Evolutionary conservation across 1,140 invertebrate genomes (phyloP).

Genomic region (Pseudomyrmex cubaensis): DNA sequence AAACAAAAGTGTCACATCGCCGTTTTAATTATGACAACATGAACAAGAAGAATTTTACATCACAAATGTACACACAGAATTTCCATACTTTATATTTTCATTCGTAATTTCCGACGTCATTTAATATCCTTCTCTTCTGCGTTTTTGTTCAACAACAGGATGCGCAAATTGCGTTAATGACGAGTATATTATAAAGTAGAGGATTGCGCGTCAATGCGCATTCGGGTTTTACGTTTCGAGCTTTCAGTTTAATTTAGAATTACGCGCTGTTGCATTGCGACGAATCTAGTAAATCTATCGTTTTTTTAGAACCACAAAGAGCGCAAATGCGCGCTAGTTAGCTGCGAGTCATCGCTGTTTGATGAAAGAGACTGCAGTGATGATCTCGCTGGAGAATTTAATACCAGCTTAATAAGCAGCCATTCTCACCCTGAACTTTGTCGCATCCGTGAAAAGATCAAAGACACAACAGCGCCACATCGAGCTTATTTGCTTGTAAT

Average conservation of each 20-base stretch:
- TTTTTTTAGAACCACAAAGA: not conserved
- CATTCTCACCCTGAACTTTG: not conserved
- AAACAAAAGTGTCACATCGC: not conserved
- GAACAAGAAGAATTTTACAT: not conserved
- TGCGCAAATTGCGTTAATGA: not conserved
- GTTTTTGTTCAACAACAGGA: not conserved
- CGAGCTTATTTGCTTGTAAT: slow-evolving; percentile 3
- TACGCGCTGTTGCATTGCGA: slow-evolving; percentile 11
- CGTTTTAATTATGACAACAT: not conserved
- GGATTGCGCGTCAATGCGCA: too few relatives aligned
- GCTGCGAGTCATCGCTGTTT: not conserved
- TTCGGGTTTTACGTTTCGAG: not conserved
- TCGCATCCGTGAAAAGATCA: not conserved
- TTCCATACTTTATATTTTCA: not conserved
- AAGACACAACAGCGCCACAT: not conserved
- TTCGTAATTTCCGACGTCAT: not conserved
- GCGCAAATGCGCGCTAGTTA: not conserved
- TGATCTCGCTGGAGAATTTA: slow-evolving; percentile 27
- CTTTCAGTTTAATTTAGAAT: not conserved
- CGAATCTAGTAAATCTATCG: slow-evolving; percentile 21
- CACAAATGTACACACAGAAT: too few relatives aligned
- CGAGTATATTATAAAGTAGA: not conserved
- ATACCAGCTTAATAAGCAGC: slow-evolving; percentile 15
- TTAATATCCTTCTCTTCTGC: too few relatives aligned
- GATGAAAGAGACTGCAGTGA: slow-evolving; percentile 33